Evolutionary conservation across 2,888 invertebrate species (phyloP), one percentile per base, ranked within the genome.

Genomic region (Phyllotreta cruciferae): DNA sequence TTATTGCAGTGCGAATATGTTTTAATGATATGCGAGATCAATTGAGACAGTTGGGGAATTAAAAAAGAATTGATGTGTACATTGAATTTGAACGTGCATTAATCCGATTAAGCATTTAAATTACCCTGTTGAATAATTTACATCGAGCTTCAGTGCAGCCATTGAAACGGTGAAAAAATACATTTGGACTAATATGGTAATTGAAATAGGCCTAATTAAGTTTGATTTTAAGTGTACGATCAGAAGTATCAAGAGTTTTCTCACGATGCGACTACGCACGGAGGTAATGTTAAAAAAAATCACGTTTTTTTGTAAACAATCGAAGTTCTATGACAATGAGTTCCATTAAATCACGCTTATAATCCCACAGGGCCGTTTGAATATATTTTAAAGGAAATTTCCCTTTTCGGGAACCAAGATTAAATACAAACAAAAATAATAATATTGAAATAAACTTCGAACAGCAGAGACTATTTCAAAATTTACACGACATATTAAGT

Each of bases 321-420:
- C 68, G 68, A 64, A 47, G 67, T 61, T 60, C 64, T 66, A 66
- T 69, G 70, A 73, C 72, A 74, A 72, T 72, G 71, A 71, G 61
- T 57, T n/a, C 60, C 73, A 70, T 75, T 76, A 74, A 74, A 77
- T 77, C 77, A 77, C 77, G 76, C 52, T 34, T 77, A 77, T 74
- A 74, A 78, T 76, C 70, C 74, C 74, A 52, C 49, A 49, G 49
- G 49, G 36, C 49, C 49, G 49, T 49, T 49, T 49, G n/a, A 49
- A 44, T 13, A 44, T 44, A 11, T n/a, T 10, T 8, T 44, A 13
- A 24, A 4, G 24, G 24, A 10, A 44, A 44, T 6, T 44, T 44
- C 14, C 14, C 14, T 44, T 5, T 44, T 47, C 34, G 34, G 24
- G 11, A 47, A 24, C 24, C 24, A 24, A 24, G 24, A 24, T 24